Evolutionary conservation across 1,140 invertebrate species (phyloP).

Genomic region (Lordiphosa mommai): DNA sequence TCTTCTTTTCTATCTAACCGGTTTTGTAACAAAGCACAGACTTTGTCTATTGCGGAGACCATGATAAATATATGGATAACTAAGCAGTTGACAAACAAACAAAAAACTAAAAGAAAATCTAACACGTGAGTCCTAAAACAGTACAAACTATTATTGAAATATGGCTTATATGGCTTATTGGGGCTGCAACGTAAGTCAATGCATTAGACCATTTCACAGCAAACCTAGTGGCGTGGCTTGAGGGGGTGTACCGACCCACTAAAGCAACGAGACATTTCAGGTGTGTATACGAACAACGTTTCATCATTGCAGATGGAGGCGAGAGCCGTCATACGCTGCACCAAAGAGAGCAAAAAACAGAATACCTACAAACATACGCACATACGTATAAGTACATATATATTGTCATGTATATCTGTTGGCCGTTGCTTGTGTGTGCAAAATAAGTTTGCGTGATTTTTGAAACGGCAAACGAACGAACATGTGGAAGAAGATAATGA

Average conservation of each 20-base stretch:
- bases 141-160: not conserved
- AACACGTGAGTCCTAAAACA: conserved; percentile 20
- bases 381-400: not conserved
- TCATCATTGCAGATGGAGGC: conserved; percentile 20
- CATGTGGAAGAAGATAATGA: conserved; percentile 40
- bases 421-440: conserved; percentile 7
- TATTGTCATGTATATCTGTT: not conserved
- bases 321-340: conserved; percentile 5
- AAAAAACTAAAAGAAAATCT: not conserved
- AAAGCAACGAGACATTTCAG: conserved; percentile 50
- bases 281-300: conserved; percentile 39
- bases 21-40: not conserved
- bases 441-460: conserved; percentile 47
- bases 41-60: not conserved
- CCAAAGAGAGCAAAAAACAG: conserved; percentile 16
- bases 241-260: not conserved
- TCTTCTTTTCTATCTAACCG: no score
- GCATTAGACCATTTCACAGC: not conserved
- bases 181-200: not conserved
- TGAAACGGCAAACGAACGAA: conserved; percentile 14
- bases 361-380: conserved; percentile 13
- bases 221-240: not conserved
- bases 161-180: conserved; percentile 1
- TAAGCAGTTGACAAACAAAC: no score
- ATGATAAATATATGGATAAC: no score